These are phyloP conservation scores for Caenorhabditis macrosperma DNA, from an alignment of 2,888 invertebrate genomes.

Conservation along the genomic window DNA sequence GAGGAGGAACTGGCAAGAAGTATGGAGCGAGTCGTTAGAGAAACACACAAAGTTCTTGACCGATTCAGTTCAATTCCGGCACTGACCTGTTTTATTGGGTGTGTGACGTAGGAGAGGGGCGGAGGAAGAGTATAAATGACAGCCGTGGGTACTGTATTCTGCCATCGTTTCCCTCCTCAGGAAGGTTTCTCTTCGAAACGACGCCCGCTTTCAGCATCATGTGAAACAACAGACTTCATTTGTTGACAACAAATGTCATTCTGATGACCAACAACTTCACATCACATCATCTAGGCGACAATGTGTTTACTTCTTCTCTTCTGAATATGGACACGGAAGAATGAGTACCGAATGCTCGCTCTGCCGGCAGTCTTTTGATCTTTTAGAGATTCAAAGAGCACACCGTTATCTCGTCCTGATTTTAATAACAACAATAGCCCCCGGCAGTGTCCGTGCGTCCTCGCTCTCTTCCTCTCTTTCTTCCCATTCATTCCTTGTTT, in stretches of 20 bases:
- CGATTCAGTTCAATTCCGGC: background rate
- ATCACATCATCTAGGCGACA: background rate
- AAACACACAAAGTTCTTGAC: slow-evolving; percentile 3
- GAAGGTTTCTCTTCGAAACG: background rate
- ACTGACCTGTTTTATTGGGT: background rate
- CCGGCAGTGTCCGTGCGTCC: background rate
- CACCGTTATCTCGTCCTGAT: background rate
- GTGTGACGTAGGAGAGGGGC: background rate
- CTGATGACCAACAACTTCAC: background rate
- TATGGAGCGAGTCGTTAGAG: background rate
- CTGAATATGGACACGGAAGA: no score
- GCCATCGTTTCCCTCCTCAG: slow-evolving; percentile 1
- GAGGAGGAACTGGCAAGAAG: slow-evolving; percentile 4
- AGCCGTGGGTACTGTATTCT: background rate
- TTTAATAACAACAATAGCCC: no score
- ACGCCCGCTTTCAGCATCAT: no score
- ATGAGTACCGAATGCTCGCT: no score
- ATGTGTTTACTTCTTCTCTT: background rate
- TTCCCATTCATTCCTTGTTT: background rate
- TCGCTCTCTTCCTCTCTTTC: background rate
- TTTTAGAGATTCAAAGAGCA: background rate
- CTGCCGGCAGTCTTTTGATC: no score
- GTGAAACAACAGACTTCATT: no score
- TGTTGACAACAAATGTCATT: no score
- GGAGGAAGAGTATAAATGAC: background rate